These are phyloP conservation scores for Scaptomyza hsui DNA, from an alignment of 1,140 invertebrate species.

Conservation along the genomic window DNA sequence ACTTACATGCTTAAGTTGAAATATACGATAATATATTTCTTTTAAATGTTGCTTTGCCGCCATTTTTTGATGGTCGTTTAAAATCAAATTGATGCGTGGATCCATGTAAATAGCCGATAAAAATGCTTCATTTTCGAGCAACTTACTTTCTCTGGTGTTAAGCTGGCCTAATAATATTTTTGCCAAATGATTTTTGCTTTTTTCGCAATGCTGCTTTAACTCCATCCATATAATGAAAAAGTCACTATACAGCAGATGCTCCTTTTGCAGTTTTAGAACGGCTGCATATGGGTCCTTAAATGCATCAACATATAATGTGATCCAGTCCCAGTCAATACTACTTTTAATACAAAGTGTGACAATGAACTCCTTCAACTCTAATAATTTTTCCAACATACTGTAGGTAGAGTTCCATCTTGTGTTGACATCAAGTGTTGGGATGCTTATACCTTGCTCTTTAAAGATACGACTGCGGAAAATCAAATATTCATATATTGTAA, in stretches of 20 bases:
- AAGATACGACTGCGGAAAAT: slow-evolving; percentile 1
- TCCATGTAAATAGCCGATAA: slow-evolving; percentile 5
- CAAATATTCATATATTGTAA: no score
- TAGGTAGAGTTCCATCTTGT: slow-evolving; percentile 14
- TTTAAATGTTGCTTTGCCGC: no score
- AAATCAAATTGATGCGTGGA: no score
- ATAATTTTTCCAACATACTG: slow-evolving; percentile 4
- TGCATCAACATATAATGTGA: slow-evolving; percentile 4
- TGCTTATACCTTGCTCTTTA: slow-evolving; percentile 2
- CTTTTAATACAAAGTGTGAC: neutral
- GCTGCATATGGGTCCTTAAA: slow-evolving; percentile 5
- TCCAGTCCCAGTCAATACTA: slow-evolving; percentile 12
- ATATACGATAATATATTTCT: no score
- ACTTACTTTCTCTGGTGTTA: neutral
- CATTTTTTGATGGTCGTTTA: no score
- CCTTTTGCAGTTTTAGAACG: neutral
- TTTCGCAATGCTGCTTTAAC: slow-evolving; percentile 7
- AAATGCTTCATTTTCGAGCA: slow-evolving; percentile 11
- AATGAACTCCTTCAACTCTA: slow-evolving; percentile 3
- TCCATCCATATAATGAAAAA: slow-evolving; percentile 25
- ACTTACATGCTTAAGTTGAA: no score
- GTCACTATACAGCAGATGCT: slow-evolving; percentile 7
- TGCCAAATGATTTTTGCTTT: neutral
- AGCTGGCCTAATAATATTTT: neutral
- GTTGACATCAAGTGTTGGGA: slow-evolving; percentile 4